Evolutionary conservation across 2,888 invertebrate genomes (phyloP), one percentile per base, ranked within the genome.

Genomic region (Sarcophaga subvicina): DNA sequence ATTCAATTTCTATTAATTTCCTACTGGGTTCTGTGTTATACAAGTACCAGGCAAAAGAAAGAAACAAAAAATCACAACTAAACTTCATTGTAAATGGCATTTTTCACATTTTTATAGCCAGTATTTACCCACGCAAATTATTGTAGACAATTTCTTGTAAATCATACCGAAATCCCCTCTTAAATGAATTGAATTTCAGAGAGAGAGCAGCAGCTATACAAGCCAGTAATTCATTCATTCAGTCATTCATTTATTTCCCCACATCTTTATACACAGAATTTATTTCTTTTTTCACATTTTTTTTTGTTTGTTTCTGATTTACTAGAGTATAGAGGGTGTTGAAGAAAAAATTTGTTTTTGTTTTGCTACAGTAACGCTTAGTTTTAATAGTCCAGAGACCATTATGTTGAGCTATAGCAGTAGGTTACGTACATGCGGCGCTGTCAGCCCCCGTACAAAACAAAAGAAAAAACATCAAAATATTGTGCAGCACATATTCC

Each of bases 91-190:
- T 54, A 72, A 73, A 80, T 71, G 80, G 45, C 76, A 71, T 80
- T 76, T 59, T 80, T 80, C 80, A 49, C 37, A 83, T 76, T 80
- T 84, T 92, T 91, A 92, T 91, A 92, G 91, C 91, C 90, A 92
- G 91, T 92, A 84, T 84, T 92, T 92, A 92, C 91, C 92, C 92
- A 92, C 91, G 91, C 91, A 92, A 92, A 92, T 91, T 91, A 91
- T 92, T 92, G 80, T 80, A 84, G 80, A 84, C 70, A 84, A 80
- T 80, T 84, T 84, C 84, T 76, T 82, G 84, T 84, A 87, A 87
- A 87, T 87, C 87, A 81, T 84, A 81, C 84, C 5, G 81, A 87
- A 87, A 81, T 81, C 81, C 84, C 84, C 87, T 83, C 84, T 84
- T 84, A 60, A 84, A 76, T 49, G n/a, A 25, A 20, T 8, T 8